Percentiles rank a stretch among this genome's conserved stretches.
These are phyloP conservation scores for Drosophila kanekoi DNA, from an alignment of 2,888 invertebrate genomes.

Conservation along the genomic window DNA sequence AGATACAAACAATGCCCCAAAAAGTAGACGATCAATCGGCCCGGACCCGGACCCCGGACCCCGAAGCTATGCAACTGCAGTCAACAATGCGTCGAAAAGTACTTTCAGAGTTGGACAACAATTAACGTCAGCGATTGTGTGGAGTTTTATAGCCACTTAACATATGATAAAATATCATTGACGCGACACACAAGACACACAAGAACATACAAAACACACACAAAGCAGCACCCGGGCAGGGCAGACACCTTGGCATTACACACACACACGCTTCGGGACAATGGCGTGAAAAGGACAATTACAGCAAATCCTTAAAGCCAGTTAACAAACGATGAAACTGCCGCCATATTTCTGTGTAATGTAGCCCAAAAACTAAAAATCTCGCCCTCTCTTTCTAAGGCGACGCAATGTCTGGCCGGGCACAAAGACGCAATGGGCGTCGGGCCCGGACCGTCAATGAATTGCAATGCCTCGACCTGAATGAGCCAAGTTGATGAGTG, in stretches of 20 bases:
- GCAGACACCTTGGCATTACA: slow-evolving; percentile 60
- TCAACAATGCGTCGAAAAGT: slow-evolving; percentile 48
- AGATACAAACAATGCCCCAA: slow-evolving; percentile 47
- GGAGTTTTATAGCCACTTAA: slow-evolving; percentile 83
- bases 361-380: slow-evolving; percentile 63
- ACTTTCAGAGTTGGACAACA: slow-evolving; percentile 63
- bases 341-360: slow-evolving; percentile 77
- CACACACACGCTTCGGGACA: slow-evolving; percentile 43
- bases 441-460: slow-evolving; percentile 49
- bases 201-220: slow-evolving; percentile 15
- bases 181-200: slow-evolving; percentile 33
- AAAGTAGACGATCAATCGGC: slow-evolving; percentile 49
- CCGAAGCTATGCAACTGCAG: slow-evolving; percentile 36
- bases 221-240: slow-evolving; percentile 42
- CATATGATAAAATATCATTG: slow-evolving; percentile 77
- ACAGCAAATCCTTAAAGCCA: slow-evolving; percentile 74
- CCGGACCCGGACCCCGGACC: slow-evolving; percentile 28
- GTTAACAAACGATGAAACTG: slow-evolving; percentile 72
- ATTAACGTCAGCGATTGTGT: slow-evolving; percentile 70
- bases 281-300: slow-evolving; percentile 77
- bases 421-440: slow-evolving; percentile 70
- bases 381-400: slow-evolving; percentile 31
- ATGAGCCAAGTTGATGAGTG: slow-evolving; percentile 61
- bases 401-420: slow-evolving; percentile 65
- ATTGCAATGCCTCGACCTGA: slow-evolving; percentile 46